Evolutionary conservation across 53 echinoderm and acorn worm species (phyloP), one percentile per base, ranked within the genome.

Genomic region (Crossaster papposus): DNA sequence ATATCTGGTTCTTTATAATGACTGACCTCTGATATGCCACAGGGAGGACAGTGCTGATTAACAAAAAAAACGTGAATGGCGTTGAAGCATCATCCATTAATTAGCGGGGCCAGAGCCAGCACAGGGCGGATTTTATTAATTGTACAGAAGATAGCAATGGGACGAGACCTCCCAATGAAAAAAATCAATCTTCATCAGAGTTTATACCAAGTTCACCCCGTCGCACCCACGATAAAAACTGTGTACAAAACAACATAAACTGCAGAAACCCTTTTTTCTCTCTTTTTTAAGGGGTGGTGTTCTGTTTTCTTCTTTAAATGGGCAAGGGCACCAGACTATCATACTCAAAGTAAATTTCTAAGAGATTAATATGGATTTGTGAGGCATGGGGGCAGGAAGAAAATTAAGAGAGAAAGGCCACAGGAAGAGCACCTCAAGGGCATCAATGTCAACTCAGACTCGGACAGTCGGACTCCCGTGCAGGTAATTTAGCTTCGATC

Each of bases 291-390:
- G 5, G 5, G 9, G 5, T 44, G 0, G 5, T 44, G 17, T 4
- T 58, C 17, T 58, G 12, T 2, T 2, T 58, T 58, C 12, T 20
- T 58, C 12, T 20, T 58, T 58, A 64, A 30, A 58, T 58, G 55
- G 34, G 81, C 81, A 62, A 58, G 62, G 63, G 79, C 79, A 79
- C 81, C 28, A n/a, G 22, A 10, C 68, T 34, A 30, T 23, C 32
- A 30, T 28, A 26, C 84, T 44, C 78, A 52, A 14, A 72, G 73
- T 65, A 84, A 72, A 84, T 84, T 84, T 82, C 35, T 23, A 65
- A 72, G 72, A 84, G 72, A 84, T 84, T 84, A 72, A 73, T 72
- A 84, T 84, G 30, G 84, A 84, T 84, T 84, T 84, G 74, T 51
- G 26, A 15, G 65, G 82, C 44, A 44, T 24, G 55, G 81, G 82